A percentile compares a stretch with the other conserved stretches of the same genome.
Conservation (phyloP, 37 sponge, comb jelly and placozoan genomes). For the Aplysina aerophoba region DNA sequence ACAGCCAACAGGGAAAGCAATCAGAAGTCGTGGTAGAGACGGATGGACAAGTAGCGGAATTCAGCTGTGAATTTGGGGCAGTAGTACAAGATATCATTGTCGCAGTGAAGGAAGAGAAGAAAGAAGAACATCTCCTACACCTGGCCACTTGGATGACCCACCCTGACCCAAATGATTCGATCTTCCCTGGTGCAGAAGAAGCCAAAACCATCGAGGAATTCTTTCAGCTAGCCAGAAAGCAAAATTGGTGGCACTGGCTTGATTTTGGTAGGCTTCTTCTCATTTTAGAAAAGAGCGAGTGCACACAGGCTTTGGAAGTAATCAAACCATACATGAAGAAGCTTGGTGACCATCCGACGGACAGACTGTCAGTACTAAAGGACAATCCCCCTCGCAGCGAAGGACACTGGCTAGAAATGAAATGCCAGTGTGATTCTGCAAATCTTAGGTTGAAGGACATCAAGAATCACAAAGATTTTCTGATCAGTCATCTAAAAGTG, state of each 20-base stretch:
- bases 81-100: too few species aligned
- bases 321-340: neutral
- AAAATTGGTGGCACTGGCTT: slow-evolving; percentile 24
- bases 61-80: too few species aligned
- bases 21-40: too few species aligned
- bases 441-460: neutral
- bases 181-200: neutral
- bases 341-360: neutral
- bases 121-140: neutral
- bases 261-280: neutral
- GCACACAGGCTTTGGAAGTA: neutral
- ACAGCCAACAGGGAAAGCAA: too few species aligned
- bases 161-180: neutral
- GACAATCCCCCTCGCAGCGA: neutral
- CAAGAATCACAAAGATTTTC: slow-evolving; percentile 1
- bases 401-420: neutral
- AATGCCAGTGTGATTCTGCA: slow-evolving; percentile 1
- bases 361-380: neutral
- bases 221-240: neutral
- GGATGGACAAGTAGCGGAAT: too few species aligned
- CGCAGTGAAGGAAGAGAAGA: too few species aligned
- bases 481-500: neutral
- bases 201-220: neutral
- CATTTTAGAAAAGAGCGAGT: neutral
- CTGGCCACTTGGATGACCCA: neutral